These are phyloP conservation scores for Biston stratarius DNA, from an alignment of 2,888 invertebrate genomes.

Conservation along the genomic window DNA sequence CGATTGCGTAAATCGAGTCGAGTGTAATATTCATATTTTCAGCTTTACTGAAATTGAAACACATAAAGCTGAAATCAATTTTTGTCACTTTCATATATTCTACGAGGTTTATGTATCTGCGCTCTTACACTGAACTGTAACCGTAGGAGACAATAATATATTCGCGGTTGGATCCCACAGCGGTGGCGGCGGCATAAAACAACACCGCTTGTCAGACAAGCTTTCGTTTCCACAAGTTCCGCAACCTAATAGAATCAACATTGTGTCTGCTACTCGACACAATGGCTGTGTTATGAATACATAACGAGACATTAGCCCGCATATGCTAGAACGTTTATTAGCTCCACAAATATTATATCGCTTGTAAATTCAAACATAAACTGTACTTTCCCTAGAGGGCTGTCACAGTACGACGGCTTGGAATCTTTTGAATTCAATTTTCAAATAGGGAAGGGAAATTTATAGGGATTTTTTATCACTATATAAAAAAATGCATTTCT, in stretches of 20 bases:
- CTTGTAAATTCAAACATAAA: constrained; percentile 55
- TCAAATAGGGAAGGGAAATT: too few species aligned
- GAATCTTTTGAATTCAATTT: background rate
- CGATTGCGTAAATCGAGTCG: background rate
- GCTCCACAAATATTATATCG: constrained; percentile 68
- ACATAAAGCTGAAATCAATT: constrained; percentile 15
- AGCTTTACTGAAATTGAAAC: constrained; percentile 19
- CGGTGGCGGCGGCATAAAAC: constrained; percentile 55
- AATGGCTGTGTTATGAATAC: constrained; percentile 79
- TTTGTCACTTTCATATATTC: constrained; percentile 11
- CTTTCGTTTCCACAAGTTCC: constrained; percentile 75
- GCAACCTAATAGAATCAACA: constrained; percentile 76
- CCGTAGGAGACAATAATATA: constrained; percentile 47
- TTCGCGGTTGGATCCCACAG: constrained; percentile 51
- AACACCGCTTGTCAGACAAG: constrained; percentile 64
- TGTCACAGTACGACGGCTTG: constrained; percentile 1
- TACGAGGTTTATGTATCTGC: constrained; percentile 11
- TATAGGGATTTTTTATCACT: too few species aligned
- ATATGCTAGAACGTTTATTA: constrained; percentile 74
- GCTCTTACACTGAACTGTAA: constrained; percentile 12
- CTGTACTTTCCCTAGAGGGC: constrained; percentile 43
- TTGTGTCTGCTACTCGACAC: constrained; percentile 70
- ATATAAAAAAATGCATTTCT: too few species aligned
- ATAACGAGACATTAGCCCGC: constrained; percentile 77
- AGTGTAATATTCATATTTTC: constrained; percentile 1